These are phyloP conservation scores for Euproctis similis DNA, from an alignment of 2,888 invertebrate species.

Conservation along the genomic window DNA sequence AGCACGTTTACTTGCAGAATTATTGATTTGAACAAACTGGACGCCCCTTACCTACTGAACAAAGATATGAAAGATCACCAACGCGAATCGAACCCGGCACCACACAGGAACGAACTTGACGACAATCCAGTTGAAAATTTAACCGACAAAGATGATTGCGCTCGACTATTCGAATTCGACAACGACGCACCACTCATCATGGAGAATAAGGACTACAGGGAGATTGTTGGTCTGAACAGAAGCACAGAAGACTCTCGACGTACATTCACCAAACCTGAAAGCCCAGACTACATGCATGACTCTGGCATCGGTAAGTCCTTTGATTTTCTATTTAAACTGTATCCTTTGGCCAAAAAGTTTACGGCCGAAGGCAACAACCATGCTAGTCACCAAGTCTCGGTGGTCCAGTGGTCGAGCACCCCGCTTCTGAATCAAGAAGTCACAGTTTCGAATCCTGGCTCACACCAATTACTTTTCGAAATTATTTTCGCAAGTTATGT, in stretches of 20 bases:
- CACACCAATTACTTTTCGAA: too few species aligned
- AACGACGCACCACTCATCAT: slow-evolving; percentile 71
- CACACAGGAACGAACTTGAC: slow-evolving; percentile 40
- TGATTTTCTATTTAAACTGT: too few species aligned
- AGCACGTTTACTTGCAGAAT: slow-evolving; percentile 47
- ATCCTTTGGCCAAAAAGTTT: too few species aligned
- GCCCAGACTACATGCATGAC: slow-evolving; percentile 73
- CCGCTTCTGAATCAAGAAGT: too few species aligned
- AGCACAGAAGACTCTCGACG: slow-evolving; percentile 69
- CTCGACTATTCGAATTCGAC: slow-evolving; percentile 75
- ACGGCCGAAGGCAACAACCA: too few species aligned
- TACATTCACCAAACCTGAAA: slow-evolving; percentile 65
- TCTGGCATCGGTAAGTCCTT: slow-evolving; percentile 70
- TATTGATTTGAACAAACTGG: slow-evolving; percentile 68
- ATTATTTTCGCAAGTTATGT: too few species aligned
- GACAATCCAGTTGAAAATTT: slow-evolving; percentile 64
- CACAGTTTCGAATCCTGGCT: too few species aligned
- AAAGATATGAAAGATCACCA: slow-evolving; percentile 56
- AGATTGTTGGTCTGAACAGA: slow-evolving; percentile 67
- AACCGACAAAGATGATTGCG: slow-evolving; percentile 64
- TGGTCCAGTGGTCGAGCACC: too few species aligned
- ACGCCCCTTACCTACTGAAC: slow-evolving; percentile 58
- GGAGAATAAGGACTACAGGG: slow-evolving; percentile 66
- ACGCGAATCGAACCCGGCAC: slow-evolving; percentile 46
- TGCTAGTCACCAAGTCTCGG: too few species aligned